Evolutionary conservation across 2,113 vertebrate species (phyloP).

Genomic region (Tupaia chinensis): DNA sequence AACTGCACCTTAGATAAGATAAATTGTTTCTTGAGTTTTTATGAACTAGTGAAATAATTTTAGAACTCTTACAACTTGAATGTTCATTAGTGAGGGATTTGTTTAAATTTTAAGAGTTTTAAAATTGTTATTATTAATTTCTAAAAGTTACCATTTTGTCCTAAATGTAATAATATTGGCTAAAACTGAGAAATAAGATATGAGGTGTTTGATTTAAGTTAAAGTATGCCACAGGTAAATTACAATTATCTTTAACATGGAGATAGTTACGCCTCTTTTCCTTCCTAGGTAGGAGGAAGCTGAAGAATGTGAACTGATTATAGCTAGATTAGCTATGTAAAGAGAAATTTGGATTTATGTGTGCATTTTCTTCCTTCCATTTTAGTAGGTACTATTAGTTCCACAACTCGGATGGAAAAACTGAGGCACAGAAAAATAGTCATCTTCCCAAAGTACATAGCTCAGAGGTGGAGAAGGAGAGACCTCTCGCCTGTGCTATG

Average conservation of each 20-base stretch:
- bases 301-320: background rate
- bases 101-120: slow-evolving; percentile 31
- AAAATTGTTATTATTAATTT: slow-evolving; percentile 15
- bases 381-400: background rate
- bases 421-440: background rate
- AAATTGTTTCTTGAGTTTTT: slow-evolving; percentile 1
- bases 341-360: background rate
- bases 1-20: background rate
- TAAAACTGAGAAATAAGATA: background rate
- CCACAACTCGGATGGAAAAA: background rate
- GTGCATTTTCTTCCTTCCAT: background rate
- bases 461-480: background rate
- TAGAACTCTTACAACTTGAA: background rate
- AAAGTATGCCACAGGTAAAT: background rate
- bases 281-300: background rate
- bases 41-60: slow-evolving; percentile 32
- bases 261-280: background rate
- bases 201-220: background rate
- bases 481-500: fast-evolving
- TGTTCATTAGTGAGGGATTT: slow-evolving; percentile 33
- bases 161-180: background rate
- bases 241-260: background rate
- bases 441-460: background rate
- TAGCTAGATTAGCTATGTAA: background rate
- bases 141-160: background rate